Conservation (phyloP, 2,888 invertebrate species). For the Hydroisotoma schaefferi region DNA sequence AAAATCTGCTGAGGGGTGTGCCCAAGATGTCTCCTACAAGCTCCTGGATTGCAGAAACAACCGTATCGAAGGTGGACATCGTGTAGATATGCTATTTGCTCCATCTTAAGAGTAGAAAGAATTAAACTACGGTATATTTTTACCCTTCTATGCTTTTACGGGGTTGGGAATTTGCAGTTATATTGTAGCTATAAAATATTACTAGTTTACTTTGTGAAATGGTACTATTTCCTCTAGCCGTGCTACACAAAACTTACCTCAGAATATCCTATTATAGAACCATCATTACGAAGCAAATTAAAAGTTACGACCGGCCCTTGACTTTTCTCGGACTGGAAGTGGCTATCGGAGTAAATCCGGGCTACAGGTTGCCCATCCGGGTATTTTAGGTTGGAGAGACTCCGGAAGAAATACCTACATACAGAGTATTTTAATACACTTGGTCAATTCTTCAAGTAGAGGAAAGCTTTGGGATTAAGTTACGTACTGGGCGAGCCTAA, state of each 20-base stretch:
- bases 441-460: neutral
- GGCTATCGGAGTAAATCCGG: conserved; percentile 69
- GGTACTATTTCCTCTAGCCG: too few species aligned
- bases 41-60: conserved; percentile 95
- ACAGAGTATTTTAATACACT: conserved; percentile 14
- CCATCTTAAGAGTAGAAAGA: conserved; percentile 61
- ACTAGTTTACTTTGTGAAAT: too few species aligned
- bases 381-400: conserved; percentile 65
- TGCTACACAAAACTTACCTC: too few species aligned
- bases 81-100: conserved; percentile 81
- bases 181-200: neutral
- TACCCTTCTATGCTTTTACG: too few species aligned
- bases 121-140: too few species aligned
- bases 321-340: conserved; percentile 59
- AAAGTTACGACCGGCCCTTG: conserved; percentile 90
- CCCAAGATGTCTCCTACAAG: conserved; percentile 76
- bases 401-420: conserved; percentile 62
- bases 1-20: conserved; percentile 67
- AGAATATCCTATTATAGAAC: conserved; percentile 78
- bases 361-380: conserved; percentile 67
- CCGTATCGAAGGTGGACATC: conserved; percentile 85
- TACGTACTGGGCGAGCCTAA: conserved; percentile 61
- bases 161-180: neutral
- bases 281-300: conserved; percentile 73
- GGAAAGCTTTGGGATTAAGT: neutral